Evolutionary conservation across 2,797 vertebrate species (phyloP).

Genomic region (Sternarchorhynchus goeldii): DNA sequence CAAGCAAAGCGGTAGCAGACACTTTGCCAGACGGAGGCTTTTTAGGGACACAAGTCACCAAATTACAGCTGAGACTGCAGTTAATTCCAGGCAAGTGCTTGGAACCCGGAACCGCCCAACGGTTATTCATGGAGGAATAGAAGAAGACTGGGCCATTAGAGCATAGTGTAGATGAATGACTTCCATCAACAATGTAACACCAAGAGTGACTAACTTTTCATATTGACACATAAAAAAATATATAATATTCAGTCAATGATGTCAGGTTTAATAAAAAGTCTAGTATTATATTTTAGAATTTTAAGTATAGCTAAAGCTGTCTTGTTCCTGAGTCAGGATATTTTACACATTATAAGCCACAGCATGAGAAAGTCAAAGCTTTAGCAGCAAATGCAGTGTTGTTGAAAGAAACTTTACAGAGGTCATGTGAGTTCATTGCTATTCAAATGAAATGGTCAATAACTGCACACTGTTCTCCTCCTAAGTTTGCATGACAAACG

Average conservation of each 20-base stretch:
- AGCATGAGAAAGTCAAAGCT: neutral
- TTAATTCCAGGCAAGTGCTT: slow-evolving; percentile 74
- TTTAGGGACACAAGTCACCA: slow-evolving; percentile 78
- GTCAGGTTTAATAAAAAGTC: neutral
- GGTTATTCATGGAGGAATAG: slow-evolving; percentile 50
- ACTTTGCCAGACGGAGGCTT: slow-evolving; percentile 74
- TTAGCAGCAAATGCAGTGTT: neutral
- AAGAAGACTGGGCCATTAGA: slow-evolving; percentile 26
- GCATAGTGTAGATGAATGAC: neutral
- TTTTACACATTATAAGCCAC: neutral
- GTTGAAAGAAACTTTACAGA: slow-evolving; percentile 1
- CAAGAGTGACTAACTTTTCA: neutral
- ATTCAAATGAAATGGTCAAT: slow-evolving; percentile 5
- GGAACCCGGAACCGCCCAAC: slow-evolving; percentile 70
- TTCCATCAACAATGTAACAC: neutral
- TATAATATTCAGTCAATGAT: slow-evolving; percentile 11
- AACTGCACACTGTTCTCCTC: slow-evolving; percentile 20
- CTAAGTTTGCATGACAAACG: slow-evolving; percentile 24
- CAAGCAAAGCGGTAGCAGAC: slow-evolving; percentile 69
- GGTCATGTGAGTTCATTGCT: slow-evolving; percentile 38
- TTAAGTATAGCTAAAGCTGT: neutral
- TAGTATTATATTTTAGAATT: neutral
- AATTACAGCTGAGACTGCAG: slow-evolving; percentile 76
- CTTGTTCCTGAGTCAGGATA: neutral
- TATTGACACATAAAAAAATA: neutral